phyloP scores from a whole-genome alignment of 2,113 vertebrate genomes.

The Hypanus sabinus region DNA sequence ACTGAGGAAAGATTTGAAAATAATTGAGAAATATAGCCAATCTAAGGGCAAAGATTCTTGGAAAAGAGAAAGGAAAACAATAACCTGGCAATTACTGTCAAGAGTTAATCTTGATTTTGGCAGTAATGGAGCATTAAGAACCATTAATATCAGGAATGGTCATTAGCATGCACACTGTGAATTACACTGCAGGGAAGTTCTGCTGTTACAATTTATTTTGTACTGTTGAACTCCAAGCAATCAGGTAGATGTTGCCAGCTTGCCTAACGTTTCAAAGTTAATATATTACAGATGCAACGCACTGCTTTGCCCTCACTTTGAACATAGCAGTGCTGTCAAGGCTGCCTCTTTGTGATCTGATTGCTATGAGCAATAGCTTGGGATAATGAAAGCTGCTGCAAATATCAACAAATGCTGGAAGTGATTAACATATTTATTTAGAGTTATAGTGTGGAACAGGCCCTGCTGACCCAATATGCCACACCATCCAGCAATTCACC shows the following conservation, averaged over 20 bases:
- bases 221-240: neutral
- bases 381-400: neutral
- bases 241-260: neutral
- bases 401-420: neutral
- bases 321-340: neutral
- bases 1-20: neutral
- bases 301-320: neutral
- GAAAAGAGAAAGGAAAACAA: neutral
- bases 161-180: neutral
- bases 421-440: neutral
- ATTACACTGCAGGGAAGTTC: neutral
- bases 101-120: neutral
- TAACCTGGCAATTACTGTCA: constrained; percentile 18
- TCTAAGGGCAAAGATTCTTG: neutral
- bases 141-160: neutral
- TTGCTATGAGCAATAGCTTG: neutral
- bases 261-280: neutral
- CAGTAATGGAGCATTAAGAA: neutral
- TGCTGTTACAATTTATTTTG: neutral
- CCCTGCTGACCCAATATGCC: no score
- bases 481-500: no score
- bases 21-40: neutral
- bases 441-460: no score
- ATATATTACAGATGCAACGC: neutral
- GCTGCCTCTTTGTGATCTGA: neutral